phyloP scores from a whole-genome alignment of 1,140 invertebrate genomes.

The Solenopsis fugax region DNA sequence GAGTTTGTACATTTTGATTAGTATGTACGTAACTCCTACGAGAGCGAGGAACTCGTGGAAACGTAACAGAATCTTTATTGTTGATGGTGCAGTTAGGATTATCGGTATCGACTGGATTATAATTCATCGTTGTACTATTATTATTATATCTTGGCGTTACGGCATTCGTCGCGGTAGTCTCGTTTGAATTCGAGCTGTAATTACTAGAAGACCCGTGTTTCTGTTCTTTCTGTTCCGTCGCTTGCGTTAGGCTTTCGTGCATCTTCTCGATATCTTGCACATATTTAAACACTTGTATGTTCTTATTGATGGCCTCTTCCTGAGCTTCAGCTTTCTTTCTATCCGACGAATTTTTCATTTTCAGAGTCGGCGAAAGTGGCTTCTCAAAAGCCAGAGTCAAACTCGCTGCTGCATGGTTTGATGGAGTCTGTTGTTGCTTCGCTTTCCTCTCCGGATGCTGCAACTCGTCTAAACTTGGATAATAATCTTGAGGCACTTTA shows the following conservation, averaged over 20 bases:
- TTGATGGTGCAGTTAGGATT: constrained; percentile 64
- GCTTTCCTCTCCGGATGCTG: constrained; percentile 82
- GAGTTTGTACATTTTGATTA: constrained; percentile 69
- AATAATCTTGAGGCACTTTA: constrained; percentile 82
- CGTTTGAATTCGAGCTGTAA: constrained; percentile 71
- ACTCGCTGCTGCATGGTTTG: constrained; percentile 73
- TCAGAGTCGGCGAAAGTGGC: constrained; percentile 79
- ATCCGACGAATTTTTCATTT: constrained; percentile 81
- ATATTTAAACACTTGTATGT: constrained; percentile 83
- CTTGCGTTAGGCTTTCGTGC: constrained; percentile 74
- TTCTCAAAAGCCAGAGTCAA: constrained; percentile 82
- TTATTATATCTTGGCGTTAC: constrained; percentile 73
- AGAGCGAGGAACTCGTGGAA: constrained; percentile 66
- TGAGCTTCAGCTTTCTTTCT: constrained; percentile 81
- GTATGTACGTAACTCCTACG: constrained; percentile 75
- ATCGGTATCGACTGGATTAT: constrained; percentile 62
- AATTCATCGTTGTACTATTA: constrained; percentile 56
- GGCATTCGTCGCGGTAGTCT: constrained; percentile 65
- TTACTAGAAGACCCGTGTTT: constrained; percentile 50
- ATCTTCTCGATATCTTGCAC: constrained; percentile 84
- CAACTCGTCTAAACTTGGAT: constrained; percentile 84
- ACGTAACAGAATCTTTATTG: constrained; percentile 71
- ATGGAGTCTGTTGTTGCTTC: constrained; percentile 77
- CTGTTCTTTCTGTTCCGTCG: constrained; percentile 58
- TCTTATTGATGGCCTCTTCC: constrained; percentile 83